Percentiles rank a stretch among this genome's conserved stretches.
These are phyloP conservation scores for Caenorhabditis sinica DNA, from an alignment of 2,888 invertebrate genomes.

Conservation along the genomic window DNA sequence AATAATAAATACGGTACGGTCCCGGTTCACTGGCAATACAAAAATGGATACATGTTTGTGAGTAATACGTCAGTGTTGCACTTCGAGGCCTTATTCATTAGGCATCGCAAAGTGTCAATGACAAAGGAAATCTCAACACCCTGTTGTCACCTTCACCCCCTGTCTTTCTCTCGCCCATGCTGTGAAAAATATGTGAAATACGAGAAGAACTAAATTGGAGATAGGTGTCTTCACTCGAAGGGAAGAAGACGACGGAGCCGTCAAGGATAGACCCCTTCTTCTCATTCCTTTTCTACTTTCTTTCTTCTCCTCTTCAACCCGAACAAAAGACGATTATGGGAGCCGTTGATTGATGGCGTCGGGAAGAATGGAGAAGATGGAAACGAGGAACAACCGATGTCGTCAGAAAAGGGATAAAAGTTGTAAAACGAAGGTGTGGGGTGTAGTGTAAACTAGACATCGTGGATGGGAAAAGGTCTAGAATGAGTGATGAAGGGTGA, in stretches of 20 bases:
- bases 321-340: conserved; percentile 64
- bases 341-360: conserved; percentile 61
- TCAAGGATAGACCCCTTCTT: conserved; percentile 32
- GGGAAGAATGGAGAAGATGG: neutral
- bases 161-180: conserved; percentile 7
- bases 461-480: neutral
- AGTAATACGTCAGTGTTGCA: conserved; percentile 29
- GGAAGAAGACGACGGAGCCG: conserved; percentile 28
- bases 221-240: conserved; percentile 13
- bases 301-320: conserved; percentile 3
- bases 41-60: conserved; percentile 20
- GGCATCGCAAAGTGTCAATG: conserved; percentile 22
- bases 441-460: too few relatives aligned
- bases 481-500: conserved; percentile 34
- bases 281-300: neutral
- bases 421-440: conserved; percentile 17
- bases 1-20: neutral
- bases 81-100: conserved; percentile 9
- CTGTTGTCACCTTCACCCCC: conserved; percentile 22
- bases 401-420: conserved; percentile 7
- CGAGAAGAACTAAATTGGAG: conserved; percentile 37
- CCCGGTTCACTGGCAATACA: too few relatives aligned
- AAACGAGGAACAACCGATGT: neutral
- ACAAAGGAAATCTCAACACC: conserved; percentile 35
- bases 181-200: conserved; percentile 40